phyloP scores from a whole-genome alignment of 1,140 invertebrate species.

The Pseudomyrmex flavicornis region DNA sequence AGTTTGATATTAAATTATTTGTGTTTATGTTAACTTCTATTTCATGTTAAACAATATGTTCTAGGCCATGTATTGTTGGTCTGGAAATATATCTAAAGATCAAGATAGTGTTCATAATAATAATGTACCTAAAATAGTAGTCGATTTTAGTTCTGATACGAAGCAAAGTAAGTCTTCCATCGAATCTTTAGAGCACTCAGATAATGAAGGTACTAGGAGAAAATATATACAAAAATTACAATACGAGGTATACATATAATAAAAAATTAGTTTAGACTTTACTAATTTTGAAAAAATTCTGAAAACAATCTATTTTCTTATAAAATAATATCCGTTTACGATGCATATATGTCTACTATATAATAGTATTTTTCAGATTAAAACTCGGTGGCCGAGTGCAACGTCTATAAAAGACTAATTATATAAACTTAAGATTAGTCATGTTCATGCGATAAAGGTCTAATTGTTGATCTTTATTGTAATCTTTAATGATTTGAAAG shows the following conservation, averaged over 20 bases:
- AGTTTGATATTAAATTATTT: not conserved
- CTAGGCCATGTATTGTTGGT: conserved; percentile 58
- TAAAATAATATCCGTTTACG: not conserved
- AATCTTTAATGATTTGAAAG: conserved; percentile 59
- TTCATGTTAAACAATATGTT: conserved; percentile 12
- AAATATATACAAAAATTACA: conserved; percentile 30
- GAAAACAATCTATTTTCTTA: not conserved
- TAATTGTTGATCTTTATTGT: conserved; percentile 27
- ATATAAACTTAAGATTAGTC: too few species aligned
- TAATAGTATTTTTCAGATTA: conserved; percentile 57
- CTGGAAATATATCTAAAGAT: not conserved
- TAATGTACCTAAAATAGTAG: conserved; percentile 47
- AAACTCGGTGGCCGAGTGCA: conserved; percentile 67
- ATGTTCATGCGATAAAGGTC: not conserved
- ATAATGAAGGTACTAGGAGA: conserved; percentile 60
- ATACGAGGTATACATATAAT: conserved; percentile 41
- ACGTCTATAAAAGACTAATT: conserved; percentile 29
- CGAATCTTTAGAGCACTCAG: conserved; percentile 71
- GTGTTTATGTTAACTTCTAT: not conserved
- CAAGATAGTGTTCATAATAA: not conserved
- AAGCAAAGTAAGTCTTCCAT: conserved; percentile 70
- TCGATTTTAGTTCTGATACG: conserved; percentile 55
- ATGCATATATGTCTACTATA: not conserved
- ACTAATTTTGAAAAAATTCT: too few species aligned
- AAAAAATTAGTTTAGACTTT: not conserved